Evolutionary conservation across 1,140 invertebrate genomes (phyloP), one percentile per base, ranked within the genome.

Genomic region (Anastatus disparis): DNA sequence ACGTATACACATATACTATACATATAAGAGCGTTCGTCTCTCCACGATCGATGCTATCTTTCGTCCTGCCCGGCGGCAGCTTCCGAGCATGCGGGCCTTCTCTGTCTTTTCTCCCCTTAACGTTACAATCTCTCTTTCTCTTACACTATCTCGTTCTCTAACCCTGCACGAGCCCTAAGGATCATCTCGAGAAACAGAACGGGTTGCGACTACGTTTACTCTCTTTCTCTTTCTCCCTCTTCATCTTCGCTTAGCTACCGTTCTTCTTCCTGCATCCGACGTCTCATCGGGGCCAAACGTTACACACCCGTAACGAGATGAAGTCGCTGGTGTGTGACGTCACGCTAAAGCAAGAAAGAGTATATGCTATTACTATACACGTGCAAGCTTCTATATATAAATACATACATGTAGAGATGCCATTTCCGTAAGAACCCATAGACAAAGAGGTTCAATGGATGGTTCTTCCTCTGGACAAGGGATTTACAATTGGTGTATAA

Each of bases 291-390:
- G 78, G n/a, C n/a, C 72, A 65, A 65, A 65, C 48, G 63, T 79
- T 81, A 78, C 76, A n/a, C n/a, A 79, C 79, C 79, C 79, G 74
- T 84, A 84, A 85, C 83, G 79, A 84, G 81, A 83, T 84, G 80
- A 84, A 85, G 79, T 82, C 83, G 82, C 75, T 84, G 79, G 83
- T 77, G 82, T 84, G 83, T 81, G 83, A 85, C 83, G 84, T 85
- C 81, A 84, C 81, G 78, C 78, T 81, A 50, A 63, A 10, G 17
- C n/a, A n/a, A n/a, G n/a, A n/a, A n/a, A n/a, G n/a, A n/a, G n/a
- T n/a, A n/a, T n/a, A n/a, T n/a, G n/a, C 79, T 74, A 63, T 48
- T 29, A 82, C 81, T 79, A 81, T 77, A 77, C 79, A 81, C 76
- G 20, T 40, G 31, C 31, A 10, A 35, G 31, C 10, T 35, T 10